Conservation (phyloP, 2,888 invertebrate species). For the Halictus quadricinctus region DNA sequence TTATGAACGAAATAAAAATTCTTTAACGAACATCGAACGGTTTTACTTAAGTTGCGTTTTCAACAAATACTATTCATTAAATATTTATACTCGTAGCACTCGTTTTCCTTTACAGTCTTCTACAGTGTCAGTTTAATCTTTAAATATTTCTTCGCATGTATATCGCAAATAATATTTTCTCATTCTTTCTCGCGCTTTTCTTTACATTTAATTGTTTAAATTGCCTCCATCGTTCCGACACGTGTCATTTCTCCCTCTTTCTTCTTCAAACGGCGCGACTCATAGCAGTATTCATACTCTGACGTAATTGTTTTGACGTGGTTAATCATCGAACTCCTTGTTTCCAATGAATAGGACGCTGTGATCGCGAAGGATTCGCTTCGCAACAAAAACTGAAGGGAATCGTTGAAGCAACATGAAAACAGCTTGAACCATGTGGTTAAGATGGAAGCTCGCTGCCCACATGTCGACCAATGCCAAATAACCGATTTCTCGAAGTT, state of each 20-base stretch:
- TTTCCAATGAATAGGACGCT: background rate
- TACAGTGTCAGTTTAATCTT: background rate
- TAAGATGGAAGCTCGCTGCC: background rate
- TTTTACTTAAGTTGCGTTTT: background rate
- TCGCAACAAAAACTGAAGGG: background rate
- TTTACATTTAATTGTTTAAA: background rate
- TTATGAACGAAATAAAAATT: background rate
- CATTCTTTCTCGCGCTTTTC: background rate
- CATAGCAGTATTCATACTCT: background rate
- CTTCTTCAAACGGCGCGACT: background rate
- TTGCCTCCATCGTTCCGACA: background rate
- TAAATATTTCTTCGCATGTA: too few species aligned
- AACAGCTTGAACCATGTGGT: background rate
- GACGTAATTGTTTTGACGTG: conserved; percentile 24
- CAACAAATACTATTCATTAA: background rate
- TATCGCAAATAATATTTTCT: too few species aligned
- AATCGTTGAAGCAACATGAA: background rate
- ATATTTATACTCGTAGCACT: too few species aligned
- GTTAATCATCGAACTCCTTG: conserved; percentile 2
- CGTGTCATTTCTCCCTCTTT: background rate
- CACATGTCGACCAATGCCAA: background rate
- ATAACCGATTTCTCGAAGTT: background rate
- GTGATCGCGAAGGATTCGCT: background rate
- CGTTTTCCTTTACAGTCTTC: background rate
- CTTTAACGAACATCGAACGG: background rate